Base-by-base conservation (phyloP, 2,888 invertebrate genomes). In the Seira musarum region DNA sequence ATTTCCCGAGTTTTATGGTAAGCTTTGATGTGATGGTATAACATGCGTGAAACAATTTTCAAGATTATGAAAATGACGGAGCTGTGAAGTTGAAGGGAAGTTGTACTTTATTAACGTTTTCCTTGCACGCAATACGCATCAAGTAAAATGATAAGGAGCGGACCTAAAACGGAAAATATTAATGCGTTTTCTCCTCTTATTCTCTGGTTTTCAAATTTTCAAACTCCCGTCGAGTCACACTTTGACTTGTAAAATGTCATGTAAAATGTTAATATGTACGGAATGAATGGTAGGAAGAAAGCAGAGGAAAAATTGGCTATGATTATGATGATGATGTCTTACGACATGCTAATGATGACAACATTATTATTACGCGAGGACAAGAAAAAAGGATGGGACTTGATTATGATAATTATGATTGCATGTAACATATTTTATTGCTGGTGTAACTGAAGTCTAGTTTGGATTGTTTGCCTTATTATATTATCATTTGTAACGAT, bases 331-430 rank as follows among this genome's bases (percentile, higher is more conserved):
- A 40, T 40, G 40, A 40, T 40, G 40, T 40, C 40, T 40, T 40
- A 40, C 40, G 73, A 73, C 66, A 73, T 65, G 25, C 53, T 73
- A 73, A 73, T 73, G 66, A 73, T 73, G 64, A 73, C 73, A 64
- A 73, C 65, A 66, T 73, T 66, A 73, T 73, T 53, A 73, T 49
- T 40, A 1, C 21, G 22, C 40, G 40, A 40, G 40, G 40, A 40
- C 40, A 40, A 13, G 40, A 40, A 40, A 40, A 40, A 40, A 40
- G 40, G 40, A 40, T 13, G 40, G 40, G 40, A n/a, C n/a, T n/a
- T n/a, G n/a, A 40, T 40, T 40, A 40, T 40, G 40, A 40, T 40
- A 13, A 40, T 40, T 40, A 40, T 40, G 40, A 40, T 40, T 40
- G 40, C 40, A 40, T 40, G 40, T 40, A 40, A 13, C 40, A 40